Evolutionary conservation across 2,888 invertebrate genomes (phyloP), one percentile per base, ranked within the genome.

Genomic region (Imbricaverruca yamaguchii): DNA sequence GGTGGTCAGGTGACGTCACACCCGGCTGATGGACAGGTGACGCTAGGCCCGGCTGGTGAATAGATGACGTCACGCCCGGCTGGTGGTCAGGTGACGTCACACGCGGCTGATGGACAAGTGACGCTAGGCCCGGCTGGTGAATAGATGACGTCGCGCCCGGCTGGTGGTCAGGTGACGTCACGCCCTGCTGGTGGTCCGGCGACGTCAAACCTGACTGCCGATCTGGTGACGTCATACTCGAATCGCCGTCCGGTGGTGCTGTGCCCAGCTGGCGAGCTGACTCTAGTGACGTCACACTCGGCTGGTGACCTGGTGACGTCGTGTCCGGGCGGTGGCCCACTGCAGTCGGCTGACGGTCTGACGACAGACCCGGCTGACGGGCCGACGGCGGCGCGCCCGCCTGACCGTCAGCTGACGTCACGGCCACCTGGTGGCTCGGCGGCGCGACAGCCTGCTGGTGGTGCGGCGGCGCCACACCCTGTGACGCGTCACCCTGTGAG

Each of bases 241-340:
- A 23, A 65, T 56, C 11, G 53, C 9, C 79, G 15, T 18, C 65
- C 53, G 74, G 81, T 69, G 78, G 55, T 77, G 83, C 57, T 81
- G 79, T 79, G 81, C 82, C 12, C 77, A 82, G 10, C 77, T 59
- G 6, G 81, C 74, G 56, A 69, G 80, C 56, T n/a, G 80, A 39
- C 39, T 39, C 39, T 39, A 39, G 53, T 65, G 59, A 63, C 55
- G 21, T 39, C 39, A 39, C 4, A 39, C 39, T 4, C 39, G 39
- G 21, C 63, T 56, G n/a, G 53, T 9, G 80, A 21, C 23, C 65
- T 55, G 74, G 81, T 69, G 78, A 59, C 61, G 23, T 80, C 80
- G 23, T 74, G 77, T 23, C 69, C 81, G 18, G 80, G 65, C 69
- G 25, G n/a, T 11, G 57, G 9, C 9, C 18, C 25, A 12, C 56